Base-by-base conservation (phyloP, 2,888 invertebrate species). In the Melolontha melolontha region DNA sequence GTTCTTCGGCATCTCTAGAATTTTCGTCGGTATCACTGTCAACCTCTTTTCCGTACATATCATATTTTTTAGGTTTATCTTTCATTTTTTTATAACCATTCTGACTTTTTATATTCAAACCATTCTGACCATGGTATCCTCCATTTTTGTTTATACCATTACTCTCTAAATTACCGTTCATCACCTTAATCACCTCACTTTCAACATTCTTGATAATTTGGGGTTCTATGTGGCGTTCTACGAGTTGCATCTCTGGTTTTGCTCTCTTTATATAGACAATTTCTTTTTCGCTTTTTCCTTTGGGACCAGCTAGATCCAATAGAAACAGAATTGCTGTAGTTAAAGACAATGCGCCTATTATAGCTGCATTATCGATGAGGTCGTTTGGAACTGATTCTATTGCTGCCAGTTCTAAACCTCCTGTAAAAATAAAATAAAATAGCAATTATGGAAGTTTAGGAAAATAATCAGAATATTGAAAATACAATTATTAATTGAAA, bases 281-380 rank as follows among this genome's bases (percentile, higher is more conserved):
- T 11, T 47, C 44, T 14, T 55, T 41, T n/a, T 47, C 16, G n/a
- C 84, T 81, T 62, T 83, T 79, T 0, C 83, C 85, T 75, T 86
- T 86, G 1, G 89, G 89, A 0, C 87, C 88, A 78, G 87, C 87
- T 66, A 92, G 84, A 79, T 92, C 92, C 39, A 90, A 79, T 29
- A 92, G 86, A 82, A 92, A 92, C 1, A 91, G 82, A 0, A 89
- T 86, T 0, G 90, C 92, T 1, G 90, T 91, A 1, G 89, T 75
- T 17, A 92, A 83, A 1, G 91, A 89, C 11, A 92, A 81, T 1
- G 87, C 85, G 2, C 92, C 92, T 14, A 92, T 85, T 11, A 92
- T 87, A 0, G 91, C 89, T 0, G 91, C 91, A 80, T 92, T 92
- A 75, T 90, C 91, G 27, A 91, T 82, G 74, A 92, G 82, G 67